Conservation (phyloP, 2,888 invertebrate species). For the Megamerina dolium region DNA sequence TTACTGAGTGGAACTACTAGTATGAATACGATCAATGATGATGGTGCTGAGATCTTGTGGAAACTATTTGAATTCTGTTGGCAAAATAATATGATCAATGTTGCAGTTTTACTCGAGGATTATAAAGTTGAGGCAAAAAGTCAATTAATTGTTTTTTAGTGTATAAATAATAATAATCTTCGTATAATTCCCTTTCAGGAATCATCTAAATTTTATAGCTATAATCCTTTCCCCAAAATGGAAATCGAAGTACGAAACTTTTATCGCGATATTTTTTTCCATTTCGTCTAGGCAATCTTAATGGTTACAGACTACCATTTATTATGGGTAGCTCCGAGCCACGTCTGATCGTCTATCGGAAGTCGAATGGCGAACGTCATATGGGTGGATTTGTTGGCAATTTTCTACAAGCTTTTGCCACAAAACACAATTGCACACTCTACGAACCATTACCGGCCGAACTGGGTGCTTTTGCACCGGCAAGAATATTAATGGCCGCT, state of each 20-base stretch:
- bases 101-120: slow-evolving; percentile 27
- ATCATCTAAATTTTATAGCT: slow-evolving; percentile 27
- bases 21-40: too few relatives aligned
- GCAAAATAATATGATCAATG: slow-evolving; percentile 31
- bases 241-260: not conserved
- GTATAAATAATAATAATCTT: too few relatives aligned
- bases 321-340: slow-evolving; percentile 33
- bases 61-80: slow-evolving; percentile 31
- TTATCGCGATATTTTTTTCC: slow-evolving; percentile 21
- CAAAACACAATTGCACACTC: too few relatives aligned
- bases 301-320: slow-evolving; percentile 26
- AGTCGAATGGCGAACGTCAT: slow-evolving; percentile 16
- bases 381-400: slow-evolving; percentile 33
- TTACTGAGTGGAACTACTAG: slow-evolving; percentile 21
- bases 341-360: slow-evolving; percentile 29
- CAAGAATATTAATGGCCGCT: slow-evolving; percentile 22
- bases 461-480: slow-evolving; percentile 15
- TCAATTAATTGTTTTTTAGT: not conserved
- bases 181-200: slow-evolving; percentile 17
- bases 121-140: slow-evolving; percentile 23
- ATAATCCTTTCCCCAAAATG: slow-evolving; percentile 28
- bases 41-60: slow-evolving; percentile 15
- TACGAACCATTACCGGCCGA: slow-evolving; percentile 22
- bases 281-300: slow-evolving; percentile 26
- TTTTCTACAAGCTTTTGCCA: slow-evolving; percentile 28